phyloP scores from a whole-genome alignment of 1,140 invertebrate genomes.

The Ditylenchus dipsaci region DNA sequence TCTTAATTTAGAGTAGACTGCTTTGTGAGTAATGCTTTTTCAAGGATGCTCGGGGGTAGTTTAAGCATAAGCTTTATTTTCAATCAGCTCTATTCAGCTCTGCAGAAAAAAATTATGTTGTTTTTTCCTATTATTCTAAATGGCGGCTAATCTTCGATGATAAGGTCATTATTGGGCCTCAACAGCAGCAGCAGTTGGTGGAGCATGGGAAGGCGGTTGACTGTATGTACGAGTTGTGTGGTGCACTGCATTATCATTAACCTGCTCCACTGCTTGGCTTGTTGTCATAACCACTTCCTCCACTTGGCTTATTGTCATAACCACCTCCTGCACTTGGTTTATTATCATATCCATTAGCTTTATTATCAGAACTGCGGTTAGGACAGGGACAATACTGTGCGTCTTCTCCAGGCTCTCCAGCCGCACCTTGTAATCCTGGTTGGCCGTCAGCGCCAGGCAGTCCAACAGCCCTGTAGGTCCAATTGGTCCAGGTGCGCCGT shows the following conservation, averaged over 20 bases:
- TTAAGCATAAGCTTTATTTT: no score
- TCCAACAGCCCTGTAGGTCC: constrained; percentile 24
- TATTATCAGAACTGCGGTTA: constrained; percentile 12
- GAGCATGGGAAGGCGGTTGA: constrained; percentile 7
- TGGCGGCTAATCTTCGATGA: not conserved
- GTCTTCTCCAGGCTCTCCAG: constrained; percentile 28
- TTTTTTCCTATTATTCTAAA: not conserved
- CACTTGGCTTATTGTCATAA: not conserved
- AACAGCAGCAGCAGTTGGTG: not conserved
- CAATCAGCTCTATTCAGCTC: no score
- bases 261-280: not conserved
- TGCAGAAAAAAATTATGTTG: constrained; percentile 61
- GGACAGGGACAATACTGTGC: constrained; percentile 47
- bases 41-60: no score
- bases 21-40: no score
- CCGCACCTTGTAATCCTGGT: constrained; percentile 25
- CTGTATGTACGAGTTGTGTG: constrained; percentile 8
- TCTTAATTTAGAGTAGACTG: no score
- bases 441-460: constrained; percentile 45
- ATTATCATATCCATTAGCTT: constrained; percentile 8
- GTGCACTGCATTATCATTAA: constrained; percentile 2
- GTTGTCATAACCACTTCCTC: not conserved
- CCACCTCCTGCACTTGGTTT: not conserved
- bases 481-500: constrained; percentile 29
- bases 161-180: not conserved